Evolutionary conservation across 1,140 invertebrate genomes (phyloP).

Genomic region (Trichoplusia ni): DNA sequence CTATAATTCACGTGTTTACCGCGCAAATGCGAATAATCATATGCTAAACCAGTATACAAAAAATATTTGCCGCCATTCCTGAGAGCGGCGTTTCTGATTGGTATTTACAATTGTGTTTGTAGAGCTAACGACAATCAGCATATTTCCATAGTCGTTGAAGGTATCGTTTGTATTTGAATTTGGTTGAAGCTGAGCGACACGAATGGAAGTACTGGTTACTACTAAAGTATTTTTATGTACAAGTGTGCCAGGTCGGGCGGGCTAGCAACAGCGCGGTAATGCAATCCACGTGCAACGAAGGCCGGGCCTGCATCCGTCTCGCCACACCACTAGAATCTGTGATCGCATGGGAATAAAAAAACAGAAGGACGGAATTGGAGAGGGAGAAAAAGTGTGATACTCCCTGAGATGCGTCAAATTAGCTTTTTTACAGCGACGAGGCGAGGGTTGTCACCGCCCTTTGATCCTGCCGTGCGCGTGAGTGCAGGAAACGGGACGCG

Average conservation of each 20-base stretch:
- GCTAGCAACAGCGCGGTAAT: constrained; percentile 47
- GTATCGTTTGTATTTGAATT: constrained; percentile 5
- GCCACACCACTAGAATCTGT: constrained; percentile 56
- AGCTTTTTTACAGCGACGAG: constrained; percentile 54
- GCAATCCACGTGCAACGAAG: constrained; percentile 65
- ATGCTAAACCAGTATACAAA: constrained; percentile 31
- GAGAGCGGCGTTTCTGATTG: background rate
- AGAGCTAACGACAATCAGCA: constrained; percentile 35
- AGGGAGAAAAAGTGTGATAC: constrained; percentile 48
- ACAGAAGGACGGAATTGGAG: constrained; percentile 48
- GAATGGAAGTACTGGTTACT: background rate
- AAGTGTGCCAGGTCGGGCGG: constrained; percentile 31
- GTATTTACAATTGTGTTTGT: constrained; percentile 15
- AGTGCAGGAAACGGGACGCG: constrained; percentile 48
- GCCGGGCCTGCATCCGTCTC: constrained; percentile 58
- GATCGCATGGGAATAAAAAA: constrained; percentile 53
- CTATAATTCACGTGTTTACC: constrained; percentile 49
- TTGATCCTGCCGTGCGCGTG: constrained; percentile 41
- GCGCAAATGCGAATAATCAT: constrained; percentile 29
- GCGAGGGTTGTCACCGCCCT: constrained; percentile 40
- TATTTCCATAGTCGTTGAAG: constrained; percentile 33
- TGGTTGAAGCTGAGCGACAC: constrained; percentile 5
- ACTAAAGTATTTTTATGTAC: background rate
- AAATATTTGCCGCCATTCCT: constrained; percentile 27
- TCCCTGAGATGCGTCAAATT: constrained; percentile 58